Base-by-base conservation (phyloP, 2,888 invertebrate genomes). In the Idaea biselata region DNA sequence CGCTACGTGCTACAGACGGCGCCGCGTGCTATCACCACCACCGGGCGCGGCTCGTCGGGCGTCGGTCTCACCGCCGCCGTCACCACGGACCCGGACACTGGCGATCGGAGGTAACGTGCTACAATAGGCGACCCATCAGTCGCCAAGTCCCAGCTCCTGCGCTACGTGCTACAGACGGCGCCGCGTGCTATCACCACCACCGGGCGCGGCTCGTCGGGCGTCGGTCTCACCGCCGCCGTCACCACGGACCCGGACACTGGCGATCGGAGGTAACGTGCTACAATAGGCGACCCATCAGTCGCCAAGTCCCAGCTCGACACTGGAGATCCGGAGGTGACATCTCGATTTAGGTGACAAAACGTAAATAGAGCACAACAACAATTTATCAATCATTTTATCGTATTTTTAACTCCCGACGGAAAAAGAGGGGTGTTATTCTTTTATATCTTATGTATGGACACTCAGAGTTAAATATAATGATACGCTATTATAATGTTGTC, bases 1-100 rank as follows among this genome's bases (percentile, higher is more conserved):
- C 95, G 99, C 14, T 99, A 99, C 83, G 99, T 99, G 0, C 89
- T 99, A 66, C 94, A 96, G 82, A 98, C 98, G 0, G 99, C 99
- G 0, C 99, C 99, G 0, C 93, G 99, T 18, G 99, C 99, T 16
- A 97, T 99, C 80, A 95, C 99, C 18, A 99, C 99, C 5, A 99
- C 99, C 0, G 99, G 99, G 8, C 94, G 99, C 66, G 99, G 99
- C 16, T 99, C 99, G 1, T 98, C 99, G 0, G 99, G 99, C 62
- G 99, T 99, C 3, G 99, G 99, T 91, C 93, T 99, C 64, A 99
- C 99, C 0, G 99, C 99, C 6, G 99, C 99, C 11, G 99, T 99
- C 5, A 99, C 99, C 7, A 96, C 97, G 0, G 99, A 99, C 85
- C 96, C 96, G 63, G 99, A 99, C 81, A 98, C 98, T 1, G 98